Percentiles rank a stretch among this genome's conserved stretches.
Evolutionary conservation across 2,888 invertebrate genomes (phyloP).

Genomic region (Emmelina monodactyla): DNA sequence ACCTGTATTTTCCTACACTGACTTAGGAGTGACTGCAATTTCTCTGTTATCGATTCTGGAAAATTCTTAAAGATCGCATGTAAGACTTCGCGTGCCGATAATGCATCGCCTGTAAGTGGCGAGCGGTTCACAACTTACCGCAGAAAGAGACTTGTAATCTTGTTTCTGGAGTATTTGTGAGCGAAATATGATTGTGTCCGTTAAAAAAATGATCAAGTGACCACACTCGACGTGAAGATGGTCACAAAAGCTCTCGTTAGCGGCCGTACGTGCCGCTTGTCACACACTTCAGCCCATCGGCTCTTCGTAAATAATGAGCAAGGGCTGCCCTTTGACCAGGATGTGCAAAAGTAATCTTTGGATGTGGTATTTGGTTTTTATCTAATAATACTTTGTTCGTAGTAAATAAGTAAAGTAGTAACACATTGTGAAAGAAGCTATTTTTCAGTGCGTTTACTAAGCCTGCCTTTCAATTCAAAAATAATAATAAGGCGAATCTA

Average conservation of each 20-base stretch:
- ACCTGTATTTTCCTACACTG: background rate
- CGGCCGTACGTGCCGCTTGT: constrained; percentile 59
- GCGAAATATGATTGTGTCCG: constrained; percentile 60
- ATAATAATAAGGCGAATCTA: too few species aligned
- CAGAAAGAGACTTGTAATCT: constrained; percentile 31
- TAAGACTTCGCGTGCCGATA: constrained; percentile 32
- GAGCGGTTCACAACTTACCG: constrained; percentile 34
- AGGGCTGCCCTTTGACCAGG: constrained; percentile 34
- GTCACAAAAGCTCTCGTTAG: constrained; percentile 67
- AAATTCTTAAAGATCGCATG: constrained; percentile 29
- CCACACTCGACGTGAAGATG: constrained; percentile 52
- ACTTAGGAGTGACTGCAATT: background rate
- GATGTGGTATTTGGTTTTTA: constrained; percentile 1
- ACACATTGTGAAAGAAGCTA: too few species aligned
- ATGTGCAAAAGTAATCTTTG: too few species aligned
- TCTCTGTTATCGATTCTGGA: too few species aligned
- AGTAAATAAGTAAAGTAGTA: too few species aligned
- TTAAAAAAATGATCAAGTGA: constrained; percentile 62
- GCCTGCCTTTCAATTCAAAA: too few species aligned
- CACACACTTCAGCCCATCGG: constrained; percentile 61
- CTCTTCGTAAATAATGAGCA: constrained; percentile 65
- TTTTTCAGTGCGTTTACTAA: too few species aligned
- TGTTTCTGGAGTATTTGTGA: constrained; percentile 31
- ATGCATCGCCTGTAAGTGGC: constrained; percentile 48
- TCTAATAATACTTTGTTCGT: too few species aligned